Evolutionary conservation across 2,113 vertebrate genomes (phyloP).

Genomic region (Burhinus oedicnemus): DNA sequence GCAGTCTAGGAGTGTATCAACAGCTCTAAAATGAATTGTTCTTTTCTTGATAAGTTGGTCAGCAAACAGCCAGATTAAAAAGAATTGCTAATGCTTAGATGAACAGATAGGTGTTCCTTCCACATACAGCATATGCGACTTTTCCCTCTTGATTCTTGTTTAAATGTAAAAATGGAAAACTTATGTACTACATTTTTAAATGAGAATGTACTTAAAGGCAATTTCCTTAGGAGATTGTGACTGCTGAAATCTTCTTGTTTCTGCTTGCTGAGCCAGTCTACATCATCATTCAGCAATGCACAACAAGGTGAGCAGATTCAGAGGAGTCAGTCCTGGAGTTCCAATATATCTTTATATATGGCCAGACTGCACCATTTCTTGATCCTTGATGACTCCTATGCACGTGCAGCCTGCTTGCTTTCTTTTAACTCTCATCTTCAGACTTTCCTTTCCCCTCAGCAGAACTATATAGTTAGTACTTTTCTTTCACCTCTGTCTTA

Average conservation of each 20-base stretch:
- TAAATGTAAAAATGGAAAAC: not conserved
- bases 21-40: not conserved
- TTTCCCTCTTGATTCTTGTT: not conserved
- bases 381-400: not conserved
- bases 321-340: not conserved
- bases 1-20: not conserved
- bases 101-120: not conserved
- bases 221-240: not conserved
- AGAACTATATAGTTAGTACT: not conserved
- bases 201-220: not conserved
- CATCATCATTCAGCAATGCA: not conserved
- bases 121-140: not conserved
- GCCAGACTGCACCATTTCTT: not conserved
- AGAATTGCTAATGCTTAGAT: not conserved
- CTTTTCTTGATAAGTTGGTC: not conserved
- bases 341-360: not conserved
- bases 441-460: not conserved
- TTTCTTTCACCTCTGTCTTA: not conserved
- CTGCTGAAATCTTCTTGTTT: not conserved
- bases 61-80: not conserved
- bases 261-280: not conserved
- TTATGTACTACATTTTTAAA: not conserved
- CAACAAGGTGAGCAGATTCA: not conserved
- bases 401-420: not conserved
- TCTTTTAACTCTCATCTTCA: not conserved